Base-by-base conservation (phyloP, 2,113 vertebrate species). In the Amblyornis subalaris region DNA sequence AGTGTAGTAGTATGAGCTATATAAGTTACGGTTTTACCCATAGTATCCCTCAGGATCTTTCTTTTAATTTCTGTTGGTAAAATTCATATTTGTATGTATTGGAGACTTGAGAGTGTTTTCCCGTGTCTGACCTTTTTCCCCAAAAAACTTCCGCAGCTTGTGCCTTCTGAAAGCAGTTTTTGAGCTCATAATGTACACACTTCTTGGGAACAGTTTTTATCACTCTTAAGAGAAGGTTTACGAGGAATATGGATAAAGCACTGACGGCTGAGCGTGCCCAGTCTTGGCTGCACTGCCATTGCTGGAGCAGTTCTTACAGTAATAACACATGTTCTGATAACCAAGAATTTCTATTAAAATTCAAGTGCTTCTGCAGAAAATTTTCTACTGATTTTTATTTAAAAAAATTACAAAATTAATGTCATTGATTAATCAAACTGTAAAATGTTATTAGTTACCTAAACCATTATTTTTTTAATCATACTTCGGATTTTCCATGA, bases 41-140 rank as follows among this genome's bases (percentile, higher is more conserved):
- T 24, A 57, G 7, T 67, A 50, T 66, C 9, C 19, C 55, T 85
- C 38, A 47, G 19, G n/a, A 51, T 58, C 7, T 15, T 78, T 78
- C 19, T 61, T 88, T 83, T 83, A 70, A 60, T 58, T 82, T 85
- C 21, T 33, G 4, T 24, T 66, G 44, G 5, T 70, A 28, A 93
- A 90, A 64, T 66, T 2, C 1, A 2, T 73, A 66, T 14, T 45
- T 51, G 3, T 69, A 40, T 36, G 25, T 61, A 2, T 3, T 83
- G 50, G 23, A 79, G 28, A 71, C 20, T 33, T 38, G 33, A 64
- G 12, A 3, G 70, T 57, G 17, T 62, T 53, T 85, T 90, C 19
- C 4, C 5, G 2, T 22, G 7, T 44, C 8, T 8, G 9, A 42
- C 4, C 3, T 50, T 90, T 76, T 48, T 4, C 5, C 29, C 1